A percentile compares a stretch with the other conserved stretches of the same genome.
Evolutionary conservation across 2,113 vertebrate species (phyloP).

Genomic region (Campylomormyrus tamandua): DNA sequence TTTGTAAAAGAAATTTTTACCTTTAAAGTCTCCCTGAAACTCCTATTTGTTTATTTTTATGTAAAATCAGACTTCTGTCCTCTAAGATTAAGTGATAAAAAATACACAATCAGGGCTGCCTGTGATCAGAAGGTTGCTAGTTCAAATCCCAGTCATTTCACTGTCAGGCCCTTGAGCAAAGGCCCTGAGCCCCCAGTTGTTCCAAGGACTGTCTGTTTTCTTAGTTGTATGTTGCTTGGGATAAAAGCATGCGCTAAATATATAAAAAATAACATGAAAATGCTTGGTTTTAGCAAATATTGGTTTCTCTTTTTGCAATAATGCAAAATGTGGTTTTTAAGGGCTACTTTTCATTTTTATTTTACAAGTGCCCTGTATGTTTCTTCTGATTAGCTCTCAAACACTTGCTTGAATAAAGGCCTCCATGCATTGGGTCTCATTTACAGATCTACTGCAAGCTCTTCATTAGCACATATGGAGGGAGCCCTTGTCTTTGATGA

Average conservation of each 20-base stretch:
- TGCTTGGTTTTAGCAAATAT: neutral
- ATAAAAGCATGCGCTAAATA: neutral
- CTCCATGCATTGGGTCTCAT: neutral
- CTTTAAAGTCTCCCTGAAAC: neutral
- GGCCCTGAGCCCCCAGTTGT: neutral
- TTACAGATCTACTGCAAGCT: neutral
- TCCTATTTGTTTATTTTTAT: neutral
- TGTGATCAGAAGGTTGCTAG: neutral
- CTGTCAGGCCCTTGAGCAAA: neutral
- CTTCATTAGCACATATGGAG: neutral
- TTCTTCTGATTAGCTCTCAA: neutral
- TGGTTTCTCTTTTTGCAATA: neutral
- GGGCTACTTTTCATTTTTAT: neutral
- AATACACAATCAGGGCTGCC: neutral
- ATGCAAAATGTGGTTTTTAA: neutral
- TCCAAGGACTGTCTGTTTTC: neutral
- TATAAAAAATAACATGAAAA: neutral
- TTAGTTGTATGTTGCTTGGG: neutral
- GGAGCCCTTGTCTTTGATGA: neutral
- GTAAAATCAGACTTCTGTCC: neutral
- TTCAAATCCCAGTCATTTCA: neutral
- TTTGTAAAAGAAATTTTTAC: neutral
- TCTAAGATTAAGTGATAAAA: neutral
- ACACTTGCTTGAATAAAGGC: neutral
- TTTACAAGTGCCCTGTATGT: neutral